Base-by-base conservation (phyloP, 1,140 invertebrate species). In the Cecropterus lyciades region DNA sequence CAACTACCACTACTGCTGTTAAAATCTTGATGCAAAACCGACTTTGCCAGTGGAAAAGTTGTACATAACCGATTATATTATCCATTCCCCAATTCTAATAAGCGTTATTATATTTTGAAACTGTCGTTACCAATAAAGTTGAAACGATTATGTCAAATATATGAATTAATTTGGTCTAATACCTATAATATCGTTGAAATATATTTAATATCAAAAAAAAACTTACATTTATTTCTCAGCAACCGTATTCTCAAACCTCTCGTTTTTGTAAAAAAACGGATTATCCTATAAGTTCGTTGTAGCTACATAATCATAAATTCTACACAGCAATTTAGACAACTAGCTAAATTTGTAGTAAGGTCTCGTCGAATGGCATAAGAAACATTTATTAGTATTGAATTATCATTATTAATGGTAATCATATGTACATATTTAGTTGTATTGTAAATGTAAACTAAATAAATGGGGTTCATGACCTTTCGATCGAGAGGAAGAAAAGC, bases 351-450 rank as follows among this genome's bases (percentile, higher is more conserved):
- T 60, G 59, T 40, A 62, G 30, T 30, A 30, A 69, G 37, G 14
- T 20, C 46, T 27, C 43, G 27, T 66, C 40, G 13, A 66, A 48
- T 40, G n/a, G n/a, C 67, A 71, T 42, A 66, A 66, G 73, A 73
- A 78, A 78, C 62, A 72, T 70, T 73, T 70, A 76, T 76, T 73
- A 78, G 72, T 80, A 81, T 87, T 83, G 75, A 82, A 81, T 85
- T 80, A 80, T 67, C 75, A 62, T 78, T 73, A 75, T 85, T 84
- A 79, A 84, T 81, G 79, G 65, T 86, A 86, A 88, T 86, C 70
- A 72, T 80, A 88, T 87, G 84, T 80, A 86, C 81, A 89, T 85
- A 85, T 83, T 85, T 79, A 84, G 77, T 72, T 75, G 74, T 80
- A 89, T 85, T 85, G 75, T 84, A 84, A 87, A 87, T 84, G 77